Percentiles rank a stretch among this genome's conserved stretches.
Conservation (phyloP, 2,797 vertebrate genomes). For the Rhinichthys osculus region DNA sequence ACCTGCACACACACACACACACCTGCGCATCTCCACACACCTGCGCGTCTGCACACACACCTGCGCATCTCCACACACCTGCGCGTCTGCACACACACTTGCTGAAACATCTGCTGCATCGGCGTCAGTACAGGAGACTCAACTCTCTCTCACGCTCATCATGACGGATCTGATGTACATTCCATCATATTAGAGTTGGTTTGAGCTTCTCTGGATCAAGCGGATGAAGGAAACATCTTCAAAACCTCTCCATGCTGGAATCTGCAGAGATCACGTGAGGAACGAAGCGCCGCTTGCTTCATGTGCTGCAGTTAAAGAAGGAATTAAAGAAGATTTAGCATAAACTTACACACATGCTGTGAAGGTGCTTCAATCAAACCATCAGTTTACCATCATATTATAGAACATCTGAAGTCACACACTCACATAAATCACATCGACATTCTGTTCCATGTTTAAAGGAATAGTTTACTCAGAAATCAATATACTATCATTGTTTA, state of each 20-base stretch:
- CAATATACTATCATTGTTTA: background rate
- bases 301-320: background rate
- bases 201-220: constrained; percentile 72
- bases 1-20: background rate
- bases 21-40: background rate
- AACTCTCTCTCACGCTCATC: background rate
- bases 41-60: no score
- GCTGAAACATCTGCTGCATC: constrained; percentile 23
- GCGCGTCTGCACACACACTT: background rate
- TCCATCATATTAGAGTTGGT: constrained; percentile 64
- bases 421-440: background rate
- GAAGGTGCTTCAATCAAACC: constrained; percentile 23
- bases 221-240: constrained; percentile 67
- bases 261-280: background rate
- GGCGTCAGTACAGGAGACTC: background rate
- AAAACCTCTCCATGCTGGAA: background rate
- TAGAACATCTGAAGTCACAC: background rate
- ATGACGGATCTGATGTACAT: constrained; percentile 39
- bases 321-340: background rate
- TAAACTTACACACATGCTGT: background rate
- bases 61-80: no score
- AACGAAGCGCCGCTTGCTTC: background rate
- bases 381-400: background rate
- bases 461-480: background rate
- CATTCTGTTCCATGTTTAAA: background rate